phyloP scores from a whole-genome alignment of 2,113 vertebrate species.

The Aphelocoma coerulescens region DNA sequence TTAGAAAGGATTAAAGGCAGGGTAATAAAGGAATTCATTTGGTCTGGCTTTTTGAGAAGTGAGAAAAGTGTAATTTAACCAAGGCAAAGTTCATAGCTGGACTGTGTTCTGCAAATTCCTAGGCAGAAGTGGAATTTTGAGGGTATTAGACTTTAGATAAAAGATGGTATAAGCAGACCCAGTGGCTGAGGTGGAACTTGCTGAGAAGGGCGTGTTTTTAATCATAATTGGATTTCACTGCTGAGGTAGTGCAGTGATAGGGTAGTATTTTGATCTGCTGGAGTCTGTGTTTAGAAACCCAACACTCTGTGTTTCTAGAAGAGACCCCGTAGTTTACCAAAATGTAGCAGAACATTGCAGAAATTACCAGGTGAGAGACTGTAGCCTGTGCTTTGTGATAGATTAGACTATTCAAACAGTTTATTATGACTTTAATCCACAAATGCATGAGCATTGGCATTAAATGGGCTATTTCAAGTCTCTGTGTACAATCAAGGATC shows the following conservation, averaged over 20 bases:
- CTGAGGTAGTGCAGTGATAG: background rate
- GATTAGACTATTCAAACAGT: background rate
- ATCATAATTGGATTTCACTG: background rate
- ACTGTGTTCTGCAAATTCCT: background rate
- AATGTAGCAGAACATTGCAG: background rate
- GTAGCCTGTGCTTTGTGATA: background rate
- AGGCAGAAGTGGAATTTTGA: background rate
- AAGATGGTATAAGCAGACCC: background rate
- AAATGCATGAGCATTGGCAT: background rate
- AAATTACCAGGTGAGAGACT: background rate
- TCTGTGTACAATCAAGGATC: background rate
- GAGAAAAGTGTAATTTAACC: background rate
- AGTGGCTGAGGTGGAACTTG: background rate
- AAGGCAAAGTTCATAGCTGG: background rate
- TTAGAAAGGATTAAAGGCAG: background rate
- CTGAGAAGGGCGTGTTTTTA: background rate
- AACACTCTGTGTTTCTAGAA: background rate
- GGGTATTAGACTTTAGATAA: background rate
- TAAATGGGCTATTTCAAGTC: constrained; percentile 16
- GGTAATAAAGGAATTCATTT: background rate
- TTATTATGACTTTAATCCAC: background rate
- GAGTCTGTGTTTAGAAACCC: background rate
- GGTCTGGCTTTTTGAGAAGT: background rate
- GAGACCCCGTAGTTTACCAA: background rate
- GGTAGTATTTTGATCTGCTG: background rate